phyloP scores from a whole-genome alignment of 2,888 invertebrate species.

The Erebia epiphron region DNA sequence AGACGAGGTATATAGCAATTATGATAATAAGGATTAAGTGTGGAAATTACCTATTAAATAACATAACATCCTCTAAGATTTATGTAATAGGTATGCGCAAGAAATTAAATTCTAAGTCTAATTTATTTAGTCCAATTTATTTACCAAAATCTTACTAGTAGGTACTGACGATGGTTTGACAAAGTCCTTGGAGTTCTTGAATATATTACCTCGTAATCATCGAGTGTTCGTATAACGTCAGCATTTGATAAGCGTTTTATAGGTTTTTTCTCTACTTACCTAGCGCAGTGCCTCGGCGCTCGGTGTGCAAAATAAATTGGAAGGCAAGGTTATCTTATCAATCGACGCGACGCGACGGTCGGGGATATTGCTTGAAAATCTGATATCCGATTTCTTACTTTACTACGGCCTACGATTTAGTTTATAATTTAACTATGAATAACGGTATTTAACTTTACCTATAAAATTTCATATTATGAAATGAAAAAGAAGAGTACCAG shows the following conservation, averaged over 20 bases:
- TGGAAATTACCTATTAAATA: background rate
- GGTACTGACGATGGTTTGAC: background rate
- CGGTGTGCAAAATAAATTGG: slow-evolving; percentile 72
- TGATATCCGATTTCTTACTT: slow-evolving; percentile 25
- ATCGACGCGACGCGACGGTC: slow-evolving; percentile 68
- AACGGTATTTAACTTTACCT: too few species aligned
- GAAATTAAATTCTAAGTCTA: too few species aligned
- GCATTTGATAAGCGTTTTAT: slow-evolving; percentile 58
- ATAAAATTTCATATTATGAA: too few species aligned
- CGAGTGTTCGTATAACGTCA: slow-evolving; percentile 30
- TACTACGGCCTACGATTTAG: background rate
- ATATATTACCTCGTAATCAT: slow-evolving; percentile 14
- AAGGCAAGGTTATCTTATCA: slow-evolving; percentile 83
- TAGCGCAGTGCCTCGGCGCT: slow-evolving; percentile 42
- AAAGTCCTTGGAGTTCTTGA: slow-evolving; percentile 18
- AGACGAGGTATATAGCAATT: slow-evolving; percentile 65
- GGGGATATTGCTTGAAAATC: slow-evolving; percentile 40
- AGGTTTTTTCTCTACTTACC: slow-evolving; percentile 52
- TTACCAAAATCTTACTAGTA: background rate
- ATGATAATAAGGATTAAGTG: too few species aligned
- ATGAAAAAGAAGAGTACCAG: too few species aligned
- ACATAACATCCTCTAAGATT: background rate
- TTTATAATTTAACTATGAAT: background rate
- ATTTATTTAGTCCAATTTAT: background rate
- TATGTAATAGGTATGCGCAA: background rate